Evolutionary conservation across 2,797 vertebrate species (phyloP).

Genomic region (Sebastes matsubarae): DNA sequence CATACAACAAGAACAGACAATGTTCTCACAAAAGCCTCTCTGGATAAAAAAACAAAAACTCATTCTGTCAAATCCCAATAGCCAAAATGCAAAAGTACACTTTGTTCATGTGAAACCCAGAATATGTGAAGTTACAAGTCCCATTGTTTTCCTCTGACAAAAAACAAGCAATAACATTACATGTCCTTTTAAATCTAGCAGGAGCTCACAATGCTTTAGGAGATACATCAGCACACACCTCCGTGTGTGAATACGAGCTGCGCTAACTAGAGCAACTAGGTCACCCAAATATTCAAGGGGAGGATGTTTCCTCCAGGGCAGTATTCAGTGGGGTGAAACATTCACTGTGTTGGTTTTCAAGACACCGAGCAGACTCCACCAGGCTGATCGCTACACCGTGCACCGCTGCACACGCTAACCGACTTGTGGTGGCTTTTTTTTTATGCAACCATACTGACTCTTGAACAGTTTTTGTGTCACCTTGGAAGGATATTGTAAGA

Average conservation of each 20-base stretch:
- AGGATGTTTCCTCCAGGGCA: conserved; percentile 64
- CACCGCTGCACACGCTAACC: background rate
- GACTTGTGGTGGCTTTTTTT: background rate
- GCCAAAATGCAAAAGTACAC: background rate
- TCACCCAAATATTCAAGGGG: conserved; percentile 77
- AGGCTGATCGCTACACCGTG: background rate
- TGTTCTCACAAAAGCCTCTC: background rate
- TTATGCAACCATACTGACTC: background rate
- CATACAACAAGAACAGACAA: background rate
- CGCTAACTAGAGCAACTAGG: conserved; percentile 75
- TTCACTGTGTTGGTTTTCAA: conserved; percentile 70
- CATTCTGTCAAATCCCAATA: background rate
- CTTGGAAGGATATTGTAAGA: conserved; percentile 29
- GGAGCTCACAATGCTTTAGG: conserved; percentile 26
- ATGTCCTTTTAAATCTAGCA: conserved; percentile 35
- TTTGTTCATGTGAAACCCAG: background rate
- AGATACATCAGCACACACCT: conserved; percentile 42
- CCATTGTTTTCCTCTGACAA: conserved; percentile 17
- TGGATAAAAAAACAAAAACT: background rate
- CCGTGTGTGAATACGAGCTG: conserved; percentile 25
- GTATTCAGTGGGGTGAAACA: conserved; percentile 67
- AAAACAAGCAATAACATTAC: conserved; percentile 3
- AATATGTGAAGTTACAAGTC: background rate
- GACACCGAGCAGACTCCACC: conserved; percentile 25
- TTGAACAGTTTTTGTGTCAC: conserved; percentile 2